Conservation (phyloP, 2,113 vertebrate genomes). For the Nyctibius bracteatus region DNA sequence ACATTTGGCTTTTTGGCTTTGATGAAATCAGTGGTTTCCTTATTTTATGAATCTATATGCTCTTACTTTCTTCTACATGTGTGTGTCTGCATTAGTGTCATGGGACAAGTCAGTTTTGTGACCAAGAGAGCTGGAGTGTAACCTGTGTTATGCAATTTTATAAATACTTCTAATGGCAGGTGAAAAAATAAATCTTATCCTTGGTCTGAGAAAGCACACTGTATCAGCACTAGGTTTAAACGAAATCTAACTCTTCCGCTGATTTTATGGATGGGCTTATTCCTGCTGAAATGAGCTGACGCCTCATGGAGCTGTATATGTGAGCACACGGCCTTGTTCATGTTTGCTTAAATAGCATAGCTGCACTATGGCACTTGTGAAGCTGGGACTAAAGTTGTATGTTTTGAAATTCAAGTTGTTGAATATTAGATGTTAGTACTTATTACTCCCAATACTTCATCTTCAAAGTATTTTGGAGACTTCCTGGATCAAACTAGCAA, state of each 20-base stretch:
- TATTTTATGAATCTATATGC: background rate
- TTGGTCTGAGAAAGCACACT: background rate
- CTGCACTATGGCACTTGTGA: background rate
- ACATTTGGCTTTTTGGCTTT: background rate
- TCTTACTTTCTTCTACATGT: background rate
- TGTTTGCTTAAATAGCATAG: background rate
- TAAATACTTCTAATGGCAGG: background rate
- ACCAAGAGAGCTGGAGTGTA: background rate
- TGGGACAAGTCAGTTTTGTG: background rate
- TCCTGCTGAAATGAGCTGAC: background rate
- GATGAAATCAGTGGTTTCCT: background rate
- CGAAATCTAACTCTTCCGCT: background rate
- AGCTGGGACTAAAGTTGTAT: background rate
- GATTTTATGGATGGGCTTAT: background rate
- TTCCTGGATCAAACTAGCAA: background rate
- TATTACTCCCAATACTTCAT: background rate
- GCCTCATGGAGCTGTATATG: background rate
- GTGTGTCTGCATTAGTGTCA: background rate
- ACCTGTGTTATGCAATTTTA: background rate
- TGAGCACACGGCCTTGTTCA: accelerated
- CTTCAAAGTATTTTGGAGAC: background rate
- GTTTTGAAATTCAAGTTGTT: background rate
- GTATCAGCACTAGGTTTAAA: background rate
- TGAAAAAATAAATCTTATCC: background rate
- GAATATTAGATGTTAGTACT: background rate